Conservation (phyloP, 2,113 vertebrate genomes). For the Anser brachyrhynchus region DNA sequence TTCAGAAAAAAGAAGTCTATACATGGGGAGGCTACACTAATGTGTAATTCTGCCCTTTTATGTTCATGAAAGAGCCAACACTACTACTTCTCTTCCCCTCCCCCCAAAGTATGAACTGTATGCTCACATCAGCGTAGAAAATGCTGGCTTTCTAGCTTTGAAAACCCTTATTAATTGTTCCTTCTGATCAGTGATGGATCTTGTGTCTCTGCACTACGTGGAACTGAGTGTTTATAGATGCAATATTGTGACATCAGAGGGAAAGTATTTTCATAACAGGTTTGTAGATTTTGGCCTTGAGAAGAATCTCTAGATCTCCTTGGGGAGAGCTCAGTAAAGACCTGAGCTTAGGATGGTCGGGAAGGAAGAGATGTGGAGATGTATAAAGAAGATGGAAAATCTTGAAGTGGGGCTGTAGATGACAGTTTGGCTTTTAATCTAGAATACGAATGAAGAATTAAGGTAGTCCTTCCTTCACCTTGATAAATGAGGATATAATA, state of each 20-base stretch:
- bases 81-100: conserved; percentile 58
- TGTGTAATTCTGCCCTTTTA: conserved; percentile 69
- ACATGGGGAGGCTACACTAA: conserved; percentile 57
- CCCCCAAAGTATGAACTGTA: conserved; percentile 8
- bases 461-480: neutral
- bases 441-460: neutral
- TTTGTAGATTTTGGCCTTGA: conserved; percentile 20
- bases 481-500: neutral
- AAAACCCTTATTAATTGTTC: conserved; percentile 1
- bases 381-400: neutral
- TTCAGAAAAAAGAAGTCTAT: conserved; percentile 34
- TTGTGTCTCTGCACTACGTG: neutral
- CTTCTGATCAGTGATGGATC: neutral
- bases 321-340: neutral
- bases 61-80: conserved; percentile 63
- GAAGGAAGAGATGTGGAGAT: neutral
- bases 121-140: neutral
- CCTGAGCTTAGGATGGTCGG: neutral
- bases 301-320: neutral
- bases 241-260: neutral
- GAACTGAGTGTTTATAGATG: neutral
- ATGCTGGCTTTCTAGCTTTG: conserved; percentile 35
- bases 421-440: neutral
- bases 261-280: neutral
- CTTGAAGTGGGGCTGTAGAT: neutral